phyloP scores from a whole-genome alignment of 53 echinoderm and acorn worm species.

The Echinometra lucunter region DNA sequence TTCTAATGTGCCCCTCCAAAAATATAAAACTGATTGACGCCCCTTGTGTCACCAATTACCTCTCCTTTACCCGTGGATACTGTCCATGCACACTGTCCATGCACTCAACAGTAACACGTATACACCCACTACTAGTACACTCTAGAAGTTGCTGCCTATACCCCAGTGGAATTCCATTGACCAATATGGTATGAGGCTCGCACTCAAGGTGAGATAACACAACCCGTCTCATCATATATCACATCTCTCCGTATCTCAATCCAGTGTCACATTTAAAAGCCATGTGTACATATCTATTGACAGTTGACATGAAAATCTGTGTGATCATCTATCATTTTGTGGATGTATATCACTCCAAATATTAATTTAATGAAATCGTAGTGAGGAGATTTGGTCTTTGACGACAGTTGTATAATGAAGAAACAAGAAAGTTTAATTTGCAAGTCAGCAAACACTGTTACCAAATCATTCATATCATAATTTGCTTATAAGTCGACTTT shows the following conservation, averaged over 20 bases:
- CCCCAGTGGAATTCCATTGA: slow-evolving; percentile 63
- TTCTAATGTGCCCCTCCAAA: no score
- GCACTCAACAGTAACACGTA: no score
- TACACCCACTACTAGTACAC: no score
- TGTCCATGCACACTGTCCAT: background rate
- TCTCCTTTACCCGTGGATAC: no score
- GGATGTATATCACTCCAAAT: no score
- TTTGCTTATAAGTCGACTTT: background rate
- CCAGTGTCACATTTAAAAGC: slow-evolving; percentile 3
- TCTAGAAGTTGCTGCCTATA: no score
- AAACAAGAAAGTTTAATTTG: background rate
- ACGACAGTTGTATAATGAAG: background rate
- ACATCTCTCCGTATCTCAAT: background rate
- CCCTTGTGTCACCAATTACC: no score
- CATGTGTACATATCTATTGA: background rate
- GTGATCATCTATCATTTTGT: no score
- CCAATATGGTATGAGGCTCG: slow-evolving; percentile 64
- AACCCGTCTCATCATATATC: slow-evolving; percentile 11
- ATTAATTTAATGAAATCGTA: no score
- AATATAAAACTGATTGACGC: no score
- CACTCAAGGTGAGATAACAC: background rate
- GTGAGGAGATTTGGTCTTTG: background rate
- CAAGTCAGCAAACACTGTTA: background rate
- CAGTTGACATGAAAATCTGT: background rate
- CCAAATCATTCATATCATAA: background rate